phyloP scores from a whole-genome alignment of 2,888 invertebrate species.

The Agrotis exclamationis region DNA sequence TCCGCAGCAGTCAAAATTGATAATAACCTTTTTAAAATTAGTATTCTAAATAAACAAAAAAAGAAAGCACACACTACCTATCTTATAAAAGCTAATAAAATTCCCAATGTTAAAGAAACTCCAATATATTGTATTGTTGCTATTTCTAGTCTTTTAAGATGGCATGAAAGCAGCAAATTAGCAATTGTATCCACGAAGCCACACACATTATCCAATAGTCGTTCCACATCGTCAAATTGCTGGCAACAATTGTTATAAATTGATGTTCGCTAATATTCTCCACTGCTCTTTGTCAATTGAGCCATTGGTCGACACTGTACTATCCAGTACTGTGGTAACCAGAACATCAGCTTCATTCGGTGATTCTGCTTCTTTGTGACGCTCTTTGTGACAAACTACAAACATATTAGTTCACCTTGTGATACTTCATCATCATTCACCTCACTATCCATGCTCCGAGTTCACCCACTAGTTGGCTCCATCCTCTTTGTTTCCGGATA shows the following conservation, averaged over 20 bases:
- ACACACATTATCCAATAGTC: constrained; percentile 6
- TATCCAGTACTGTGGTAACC: neutral
- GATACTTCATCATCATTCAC: neutral
- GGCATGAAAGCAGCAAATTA: neutral
- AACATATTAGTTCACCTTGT: neutral
- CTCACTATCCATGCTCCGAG: neutral
- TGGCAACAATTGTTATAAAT: constrained; percentile 38
- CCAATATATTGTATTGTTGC: neutral
- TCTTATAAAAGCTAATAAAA: neutral
- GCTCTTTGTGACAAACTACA: neutral
- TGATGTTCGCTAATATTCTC: constrained; percentile 22
- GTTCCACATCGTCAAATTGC: constrained; percentile 19
- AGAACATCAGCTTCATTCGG: neutral
- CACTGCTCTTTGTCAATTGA: neutral
- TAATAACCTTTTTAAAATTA: too few relatives aligned
- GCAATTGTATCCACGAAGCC: constrained; percentile 4
- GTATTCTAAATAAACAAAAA: neutral
- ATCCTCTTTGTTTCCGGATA: neutral
- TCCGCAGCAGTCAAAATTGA: neutral
- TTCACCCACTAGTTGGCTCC: neutral
- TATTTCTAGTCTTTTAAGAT: neutral
- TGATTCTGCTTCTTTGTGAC: neutral
- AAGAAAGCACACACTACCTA: neutral
- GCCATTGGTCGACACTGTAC: neutral
- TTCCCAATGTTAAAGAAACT: neutral